Evolutionary conservation across 2,888 invertebrate genomes (phyloP).

Genomic region (Seladonia tumulorum): DNA sequence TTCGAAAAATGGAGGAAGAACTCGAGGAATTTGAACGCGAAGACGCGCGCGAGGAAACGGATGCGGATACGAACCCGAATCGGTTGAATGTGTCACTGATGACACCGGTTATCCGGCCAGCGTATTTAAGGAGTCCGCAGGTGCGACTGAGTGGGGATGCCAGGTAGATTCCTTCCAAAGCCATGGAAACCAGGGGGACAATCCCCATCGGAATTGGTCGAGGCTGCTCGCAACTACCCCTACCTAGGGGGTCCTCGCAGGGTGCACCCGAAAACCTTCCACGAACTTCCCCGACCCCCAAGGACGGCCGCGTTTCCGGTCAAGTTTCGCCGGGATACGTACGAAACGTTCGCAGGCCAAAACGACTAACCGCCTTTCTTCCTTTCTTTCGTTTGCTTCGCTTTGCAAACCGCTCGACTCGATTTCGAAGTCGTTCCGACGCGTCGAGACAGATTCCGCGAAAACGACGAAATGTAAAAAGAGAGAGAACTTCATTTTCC

Average conservation of each 20-base stretch:
- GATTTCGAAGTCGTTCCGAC: neutral
- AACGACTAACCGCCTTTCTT: neutral
- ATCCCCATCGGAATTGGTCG: neutral
- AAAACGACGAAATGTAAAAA: neutral
- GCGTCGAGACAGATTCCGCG: no score
- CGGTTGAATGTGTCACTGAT: conserved; percentile 55
- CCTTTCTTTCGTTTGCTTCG: neutral
- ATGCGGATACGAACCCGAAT: conserved; percentile 18
- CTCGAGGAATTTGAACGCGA: neutral
- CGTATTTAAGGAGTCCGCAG: conserved; percentile 56
- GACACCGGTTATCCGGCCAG: conserved; percentile 52
- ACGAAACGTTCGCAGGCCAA: neutral
- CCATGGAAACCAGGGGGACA: conserved; percentile 11
- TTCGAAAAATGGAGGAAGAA: neutral
- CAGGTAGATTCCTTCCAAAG: conserved; percentile 55
- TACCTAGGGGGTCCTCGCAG: neutral
- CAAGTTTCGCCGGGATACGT: neutral
- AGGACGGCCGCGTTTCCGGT: neutral
- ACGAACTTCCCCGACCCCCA: neutral
- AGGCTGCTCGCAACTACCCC: neutral
- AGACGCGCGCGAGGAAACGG: neutral
- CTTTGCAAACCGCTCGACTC: neutral
- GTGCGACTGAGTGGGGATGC: conserved; percentile 52
- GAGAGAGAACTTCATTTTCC: neutral
- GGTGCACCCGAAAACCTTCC: neutral